These are phyloP conservation scores for Planiliza haematocheilus DNA, from an alignment of 2,113 vertebrate genomes.

Conservation along the genomic window DNA sequence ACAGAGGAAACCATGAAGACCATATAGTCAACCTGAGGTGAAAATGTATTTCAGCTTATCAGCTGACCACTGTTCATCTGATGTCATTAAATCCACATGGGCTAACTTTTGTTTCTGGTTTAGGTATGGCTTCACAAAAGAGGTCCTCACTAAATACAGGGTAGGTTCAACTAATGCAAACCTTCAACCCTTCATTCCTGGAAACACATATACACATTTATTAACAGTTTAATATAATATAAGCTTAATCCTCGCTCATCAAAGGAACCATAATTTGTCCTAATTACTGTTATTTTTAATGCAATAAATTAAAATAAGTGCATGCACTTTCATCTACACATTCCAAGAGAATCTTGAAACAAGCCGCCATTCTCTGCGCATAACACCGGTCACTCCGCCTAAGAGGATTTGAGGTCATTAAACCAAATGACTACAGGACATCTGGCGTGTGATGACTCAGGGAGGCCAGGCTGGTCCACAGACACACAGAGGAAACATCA, in stretches of 20 bases:
- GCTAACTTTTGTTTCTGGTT: constrained; percentile 22
- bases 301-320: not conserved
- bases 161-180: constrained; percentile 69
- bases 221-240: constrained; percentile 10
- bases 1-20: constrained; percentile 96
- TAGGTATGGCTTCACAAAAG: constrained; percentile 96
- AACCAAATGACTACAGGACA: constrained; percentile 29
- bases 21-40: constrained; percentile 94
- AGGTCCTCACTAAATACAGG: constrained; percentile 94
- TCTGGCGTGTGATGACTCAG: constrained; percentile 32
- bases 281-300: constrained; percentile 1
- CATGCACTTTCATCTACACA: not conserved
- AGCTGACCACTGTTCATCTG: too few relatives aligned
- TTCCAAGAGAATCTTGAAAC: constrained; percentile 9
- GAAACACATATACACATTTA: not conserved
- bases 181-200: not conserved
- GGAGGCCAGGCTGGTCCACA: not conserved
- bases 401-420: constrained; percentile 67
- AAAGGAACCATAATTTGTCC: not conserved
- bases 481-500: not conserved
- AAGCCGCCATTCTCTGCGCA: constrained; percentile 1
- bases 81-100: not conserved
- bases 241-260: not conserved
- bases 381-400: constrained; percentile 40
- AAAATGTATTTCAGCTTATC: too few relatives aligned